Evolutionary conservation across 2,113 vertebrate species (phyloP).

Genomic region (Oncorhynchus keta): DNA sequence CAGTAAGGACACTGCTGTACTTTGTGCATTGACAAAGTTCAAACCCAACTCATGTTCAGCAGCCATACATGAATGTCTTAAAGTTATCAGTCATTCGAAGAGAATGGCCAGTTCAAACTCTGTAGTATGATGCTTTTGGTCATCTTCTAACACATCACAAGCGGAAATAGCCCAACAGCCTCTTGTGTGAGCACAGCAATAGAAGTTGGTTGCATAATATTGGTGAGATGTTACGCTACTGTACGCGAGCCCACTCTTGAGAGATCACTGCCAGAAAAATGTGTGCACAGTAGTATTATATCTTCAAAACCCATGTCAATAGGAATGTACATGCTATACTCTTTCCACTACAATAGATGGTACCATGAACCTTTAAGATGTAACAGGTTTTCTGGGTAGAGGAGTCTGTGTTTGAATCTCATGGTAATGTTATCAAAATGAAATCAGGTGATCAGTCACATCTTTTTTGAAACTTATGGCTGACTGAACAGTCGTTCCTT

Average conservation of each 20-base stretch:
- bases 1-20: background rate
- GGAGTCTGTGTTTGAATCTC: too few species aligned
- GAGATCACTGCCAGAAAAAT: constrained; percentile 64
- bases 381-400: constrained; percentile 11
- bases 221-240: constrained; percentile 48
- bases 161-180: constrained; percentile 33
- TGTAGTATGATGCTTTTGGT: constrained; percentile 24
- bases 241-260: constrained; percentile 46
- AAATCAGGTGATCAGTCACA: constrained; percentile 36
- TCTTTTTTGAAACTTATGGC: too few species aligned
- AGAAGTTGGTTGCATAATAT: constrained; percentile 67
- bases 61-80: background rate
- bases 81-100: constrained; percentile 24
- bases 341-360: too few species aligned
- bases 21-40: background rate
- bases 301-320: constrained; percentile 54
- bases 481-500: too few species aligned
- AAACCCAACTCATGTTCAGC: background rate
- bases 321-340: constrained; percentile 31
- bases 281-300: constrained; percentile 57
- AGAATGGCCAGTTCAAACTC: constrained; percentile 29
- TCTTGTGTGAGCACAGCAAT: constrained; percentile 52
- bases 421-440: background rate
- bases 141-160: constrained; percentile 28
- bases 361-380: constrained; percentile 5